phyloP scores from a whole-genome alignment of 2,888 invertebrate species.

The Bellardia pandia region DNA sequence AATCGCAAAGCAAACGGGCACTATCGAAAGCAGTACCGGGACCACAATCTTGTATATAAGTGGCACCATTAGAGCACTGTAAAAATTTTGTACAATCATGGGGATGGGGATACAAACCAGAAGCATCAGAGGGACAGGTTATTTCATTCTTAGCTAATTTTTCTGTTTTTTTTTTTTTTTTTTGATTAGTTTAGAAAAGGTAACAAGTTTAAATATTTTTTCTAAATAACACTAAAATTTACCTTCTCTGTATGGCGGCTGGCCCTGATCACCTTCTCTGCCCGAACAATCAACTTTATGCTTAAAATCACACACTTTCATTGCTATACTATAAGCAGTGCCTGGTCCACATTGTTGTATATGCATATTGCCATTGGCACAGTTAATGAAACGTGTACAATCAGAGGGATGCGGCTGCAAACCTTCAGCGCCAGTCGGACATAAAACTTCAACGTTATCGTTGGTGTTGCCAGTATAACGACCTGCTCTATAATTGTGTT shows the following conservation, averaged over 20 bases:
- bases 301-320: conserved; percentile 86
- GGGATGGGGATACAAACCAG: conserved; percentile 86
- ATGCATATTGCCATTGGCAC: conserved; percentile 86
- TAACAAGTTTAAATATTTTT: neutral
- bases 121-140: conserved; percentile 83
- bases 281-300: conserved; percentile 85
- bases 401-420: conserved; percentile 86
- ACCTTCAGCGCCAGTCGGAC: conserved; percentile 85
- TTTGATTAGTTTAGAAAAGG: neutral
- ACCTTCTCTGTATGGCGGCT: conserved; percentile 27
- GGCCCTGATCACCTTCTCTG: conserved; percentile 40
- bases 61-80: conserved; percentile 85
- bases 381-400: conserved; percentile 87
- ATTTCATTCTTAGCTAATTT: conserved; percentile 21
- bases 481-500: conserved; percentile 66
- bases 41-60: conserved; percentile 86
- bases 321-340: conserved; percentile 86
- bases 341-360: conserved; percentile 87
- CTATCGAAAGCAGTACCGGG: conserved; percentile 87
- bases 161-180: neutral
- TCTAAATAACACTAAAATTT: conserved; percentile 7
- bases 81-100: conserved; percentile 86
- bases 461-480: conserved; percentile 72
- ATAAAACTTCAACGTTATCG: conserved; percentile 79
- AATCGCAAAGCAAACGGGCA: conserved; percentile 85